Base-by-base conservation (phyloP, 2,888 invertebrate species). In the Epicampocera succincta region DNA sequence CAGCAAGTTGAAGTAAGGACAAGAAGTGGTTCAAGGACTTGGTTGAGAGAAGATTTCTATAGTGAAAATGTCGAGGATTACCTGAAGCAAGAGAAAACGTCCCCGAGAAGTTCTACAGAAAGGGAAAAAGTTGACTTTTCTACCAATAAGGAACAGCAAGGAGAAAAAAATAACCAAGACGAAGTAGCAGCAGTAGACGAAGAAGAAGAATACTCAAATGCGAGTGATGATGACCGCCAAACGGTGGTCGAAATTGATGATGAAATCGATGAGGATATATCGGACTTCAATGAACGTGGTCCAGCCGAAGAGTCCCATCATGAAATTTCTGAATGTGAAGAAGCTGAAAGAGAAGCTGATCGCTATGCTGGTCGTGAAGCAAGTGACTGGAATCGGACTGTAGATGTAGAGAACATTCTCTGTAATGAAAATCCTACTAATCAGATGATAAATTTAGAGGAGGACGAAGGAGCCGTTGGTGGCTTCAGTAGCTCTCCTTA, bases 201-300 rank as follows among this genome's bases (percentile, higher is more conserved):
- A 3, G 87, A 87, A 15, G 89, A 88, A 1, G 86, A 89, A 0
- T 83, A 77, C 9, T 86, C 85, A 3, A 87, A 89, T 69, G 89
- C 87, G 25, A 90, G 91, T 60, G 90, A 90, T 42, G 91, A 90
- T 79, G 90, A 90, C 21, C 86, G 90, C 0, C 91, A 89, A 65
- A 90, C 91, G 0, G 89, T 91, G 1, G 90, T 90, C 0, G 90
- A 90, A 54, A 89, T 90, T 0, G 90, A 90, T 19, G 90, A 90
- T 46, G 90, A 90, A 68, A 86, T 90, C 75, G 91, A 90, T 68
- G 90, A 89, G 63, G 91, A 90, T 77, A 88, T 90, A 73, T 89
- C 87, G 17, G 90, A 91, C 56, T 88, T 88, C 56, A 90, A 90
- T 48, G 89, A 90, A 40, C 88, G 87, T 4, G 89, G 89, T 19